Percentiles rank a stretch among this genome's conserved stretches.
These are phyloP conservation scores for Lutraria lutraria DNA, from an alignment of 2,888 invertebrate species.

Conservation along the genomic window DNA sequence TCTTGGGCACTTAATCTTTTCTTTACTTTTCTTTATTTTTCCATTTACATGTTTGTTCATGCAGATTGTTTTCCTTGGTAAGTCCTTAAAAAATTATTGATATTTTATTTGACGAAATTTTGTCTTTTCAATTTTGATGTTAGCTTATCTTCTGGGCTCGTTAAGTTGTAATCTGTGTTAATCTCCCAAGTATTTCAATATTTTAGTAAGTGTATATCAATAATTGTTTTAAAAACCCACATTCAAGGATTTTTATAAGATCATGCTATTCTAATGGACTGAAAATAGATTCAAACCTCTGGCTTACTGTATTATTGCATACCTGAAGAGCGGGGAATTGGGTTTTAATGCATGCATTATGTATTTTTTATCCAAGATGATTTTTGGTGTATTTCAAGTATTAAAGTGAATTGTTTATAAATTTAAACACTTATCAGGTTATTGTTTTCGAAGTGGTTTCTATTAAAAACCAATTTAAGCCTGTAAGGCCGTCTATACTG, in stretches of 20 bases:
- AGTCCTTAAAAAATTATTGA: slow-evolving; percentile 14
- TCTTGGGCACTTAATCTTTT: slow-evolving; percentile 10
- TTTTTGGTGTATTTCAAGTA: background rate
- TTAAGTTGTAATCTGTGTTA: background rate
- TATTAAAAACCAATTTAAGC: background rate
- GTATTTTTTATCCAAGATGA: background rate
- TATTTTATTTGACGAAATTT: background rate
- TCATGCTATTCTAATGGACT: no score
- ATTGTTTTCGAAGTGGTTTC: background rate
- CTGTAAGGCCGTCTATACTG: background rate
- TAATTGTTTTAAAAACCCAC: background rate
- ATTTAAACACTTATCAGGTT: background rate
- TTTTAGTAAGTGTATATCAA: background rate
- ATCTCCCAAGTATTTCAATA: background rate
- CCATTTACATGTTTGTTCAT: slow-evolving; percentile 10
- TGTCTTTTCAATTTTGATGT: background rate
- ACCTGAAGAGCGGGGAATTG: background rate
- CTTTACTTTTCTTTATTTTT: slow-evolving; percentile 13
- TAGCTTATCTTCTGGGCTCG: background rate
- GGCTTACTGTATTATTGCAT: background rate
- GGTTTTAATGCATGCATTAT: background rate
- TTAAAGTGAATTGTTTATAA: background rate
- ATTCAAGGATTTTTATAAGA: no score
- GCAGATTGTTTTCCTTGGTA: background rate
- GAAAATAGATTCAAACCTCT: no score